Evolutionary conservation across 2,888 invertebrate genomes (phyloP).

Genomic region (Cerceris ruficornis): DNA sequence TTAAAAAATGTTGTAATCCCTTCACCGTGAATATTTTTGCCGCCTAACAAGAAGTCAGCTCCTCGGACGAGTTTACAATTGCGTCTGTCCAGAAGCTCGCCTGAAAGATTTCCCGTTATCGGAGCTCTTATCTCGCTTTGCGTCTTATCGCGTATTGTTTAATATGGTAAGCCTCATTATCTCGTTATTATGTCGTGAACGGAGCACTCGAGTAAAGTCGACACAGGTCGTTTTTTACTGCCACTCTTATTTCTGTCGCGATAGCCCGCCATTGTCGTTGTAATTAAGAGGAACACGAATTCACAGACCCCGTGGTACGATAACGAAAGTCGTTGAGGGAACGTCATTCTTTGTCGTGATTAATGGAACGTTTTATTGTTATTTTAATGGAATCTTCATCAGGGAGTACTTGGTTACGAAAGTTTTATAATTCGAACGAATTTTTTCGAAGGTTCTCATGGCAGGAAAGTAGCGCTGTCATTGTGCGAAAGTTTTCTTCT

Average conservation of each 20-base stretch:
- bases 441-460: too few relatives aligned
- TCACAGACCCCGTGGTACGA: neutral
- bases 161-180: slow-evolving; percentile 65
- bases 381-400: too few relatives aligned
- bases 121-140: slow-evolving; percentile 42
- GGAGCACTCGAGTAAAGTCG: slow-evolving; percentile 39
- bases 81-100: slow-evolving; percentile 8
- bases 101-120: slow-evolving; percentile 51
- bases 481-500: too few relatives aligned
- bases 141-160: slow-evolving; percentile 61
- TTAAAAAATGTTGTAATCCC: too few relatives aligned
- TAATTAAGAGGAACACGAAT: slow-evolving; percentile 45
- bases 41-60: too few relatives aligned
- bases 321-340: neutral
- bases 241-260: slow-evolving; percentile 33
- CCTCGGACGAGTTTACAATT: neutral
- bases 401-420: too few relatives aligned
- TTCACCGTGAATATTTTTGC: too few relatives aligned
- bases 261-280: slow-evolving; percentile 36
- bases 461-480: too few relatives aligned
- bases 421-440: too few relatives aligned
- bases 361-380: neutral
- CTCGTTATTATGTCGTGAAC: slow-evolving; percentile 58
- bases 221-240: slow-evolving; percentile 35
- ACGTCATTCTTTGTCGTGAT: neutral